Evolutionary conservation across 2,113 vertebrate species (phyloP).

Genomic region (Eulemur macaco): DNA sequence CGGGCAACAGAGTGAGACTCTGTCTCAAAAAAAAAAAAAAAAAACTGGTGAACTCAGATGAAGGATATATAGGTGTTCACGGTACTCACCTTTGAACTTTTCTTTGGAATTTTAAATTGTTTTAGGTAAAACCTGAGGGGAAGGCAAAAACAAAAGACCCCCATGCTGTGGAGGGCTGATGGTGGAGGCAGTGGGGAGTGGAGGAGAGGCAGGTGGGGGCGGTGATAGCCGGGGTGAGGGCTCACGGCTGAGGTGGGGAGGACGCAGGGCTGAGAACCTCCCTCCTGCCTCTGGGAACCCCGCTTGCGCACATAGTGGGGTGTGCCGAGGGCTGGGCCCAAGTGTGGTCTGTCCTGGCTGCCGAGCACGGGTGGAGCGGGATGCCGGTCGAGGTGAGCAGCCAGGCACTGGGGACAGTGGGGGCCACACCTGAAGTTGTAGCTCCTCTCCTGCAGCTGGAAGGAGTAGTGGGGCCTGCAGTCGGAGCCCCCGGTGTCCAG

Average conservation of each 20-base stretch:
- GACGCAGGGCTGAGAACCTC: neutral
- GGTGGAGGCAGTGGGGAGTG: neutral
- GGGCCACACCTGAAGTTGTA: slow-evolving; percentile 85
- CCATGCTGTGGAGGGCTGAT: neutral
- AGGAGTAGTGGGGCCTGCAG: slow-evolving; percentile 82
- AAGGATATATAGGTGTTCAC: neutral
- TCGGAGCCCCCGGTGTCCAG: slow-evolving; percentile 63
- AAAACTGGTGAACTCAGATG: neutral
- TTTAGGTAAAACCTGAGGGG: neutral
- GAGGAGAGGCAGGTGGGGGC: too few relatives aligned
- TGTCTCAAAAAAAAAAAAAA: neutral
- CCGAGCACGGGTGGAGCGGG: neutral
- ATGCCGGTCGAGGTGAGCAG: neutral
- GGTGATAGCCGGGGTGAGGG: too few relatives aligned
- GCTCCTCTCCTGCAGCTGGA: slow-evolving; percentile 80
- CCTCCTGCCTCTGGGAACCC: neutral
- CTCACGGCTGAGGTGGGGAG: too few relatives aligned
- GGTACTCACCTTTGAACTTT: neutral
- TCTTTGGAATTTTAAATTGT: neutral
- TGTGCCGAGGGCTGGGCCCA: too few relatives aligned
- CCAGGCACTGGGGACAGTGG: too few relatives aligned
- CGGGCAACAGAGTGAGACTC: too few relatives aligned
- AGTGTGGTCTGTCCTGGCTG: neutral
- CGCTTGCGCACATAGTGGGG: neutral
- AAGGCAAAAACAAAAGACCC: neutral